Percentiles rank a stretch among this genome's conserved stretches.
Evolutionary conservation across 2,113 vertebrate genomes (phyloP).

Genomic region (Petroica traversi): DNA sequence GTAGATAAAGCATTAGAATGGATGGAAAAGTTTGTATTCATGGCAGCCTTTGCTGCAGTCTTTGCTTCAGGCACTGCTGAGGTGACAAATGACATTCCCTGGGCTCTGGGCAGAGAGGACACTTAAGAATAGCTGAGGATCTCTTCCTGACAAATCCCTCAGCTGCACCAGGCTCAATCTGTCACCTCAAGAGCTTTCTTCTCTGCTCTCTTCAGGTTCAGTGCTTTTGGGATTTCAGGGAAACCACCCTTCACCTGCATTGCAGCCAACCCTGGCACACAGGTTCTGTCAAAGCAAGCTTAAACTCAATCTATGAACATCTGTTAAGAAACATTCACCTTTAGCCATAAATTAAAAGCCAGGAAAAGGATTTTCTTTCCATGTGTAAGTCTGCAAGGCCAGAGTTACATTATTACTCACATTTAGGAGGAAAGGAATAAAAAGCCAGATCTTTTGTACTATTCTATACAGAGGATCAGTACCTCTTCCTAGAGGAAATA

Average conservation of each 20-base stretch:
- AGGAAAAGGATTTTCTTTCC: neutral
- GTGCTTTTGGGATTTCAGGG: neutral
- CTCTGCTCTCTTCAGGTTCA: neutral
- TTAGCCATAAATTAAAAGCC: neutral
- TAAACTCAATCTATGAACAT: neutral
- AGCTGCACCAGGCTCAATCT: accelerated
- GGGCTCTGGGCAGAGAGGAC: neutral
- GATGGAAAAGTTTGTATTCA: neutral
- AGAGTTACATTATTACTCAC: neutral
- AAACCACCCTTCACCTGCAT: neutral
- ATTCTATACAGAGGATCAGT: neutral
- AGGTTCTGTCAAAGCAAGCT: neutral
- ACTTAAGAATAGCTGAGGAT: accelerated
- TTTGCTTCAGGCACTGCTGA: neutral
- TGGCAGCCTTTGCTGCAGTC: neutral
- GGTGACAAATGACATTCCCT: neutral
- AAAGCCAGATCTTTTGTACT: neutral
- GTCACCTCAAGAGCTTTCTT: neutral
- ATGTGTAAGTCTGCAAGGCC: neutral
- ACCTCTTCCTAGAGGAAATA: neutral
- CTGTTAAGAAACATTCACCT: neutral
- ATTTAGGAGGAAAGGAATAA: neutral
- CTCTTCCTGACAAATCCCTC: neutral
- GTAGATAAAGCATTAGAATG: neutral
- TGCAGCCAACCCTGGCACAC: neutral